Base-by-base conservation (phyloP, 2,797 vertebrate genomes). In the Sebastes variabilis region DNA sequence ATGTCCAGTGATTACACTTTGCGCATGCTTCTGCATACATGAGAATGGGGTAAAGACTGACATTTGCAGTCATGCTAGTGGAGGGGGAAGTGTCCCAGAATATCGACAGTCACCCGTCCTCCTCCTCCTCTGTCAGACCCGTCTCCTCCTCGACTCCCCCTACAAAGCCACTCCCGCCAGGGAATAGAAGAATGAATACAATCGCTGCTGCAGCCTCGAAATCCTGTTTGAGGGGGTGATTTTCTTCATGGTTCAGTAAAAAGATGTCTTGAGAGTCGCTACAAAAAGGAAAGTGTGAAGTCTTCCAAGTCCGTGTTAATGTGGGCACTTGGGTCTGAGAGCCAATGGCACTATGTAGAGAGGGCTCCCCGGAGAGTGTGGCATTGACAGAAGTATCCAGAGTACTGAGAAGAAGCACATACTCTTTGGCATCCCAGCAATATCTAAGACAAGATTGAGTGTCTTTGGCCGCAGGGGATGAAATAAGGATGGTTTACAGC, bases 241-340 rank as follows among this genome's bases (percentile, higher is more conserved):
- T 92, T 84, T 76, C 89, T 93, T 91, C 85, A 91, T 66, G 87
- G 82, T 85, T 92, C 73, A 88, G 86, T 78, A 49, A 76, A 86
- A 86, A 80, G 67, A 90, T 81, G 85, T 89, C 80, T 87, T 75
- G 68, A 87, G 81, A 85, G 30, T 82, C 2, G 8, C 61, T 66
- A 64, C 77, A 71, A 78, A 87, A 86, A 83, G 56, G 66, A 27
- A 83, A 89, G 85, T 77, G 72, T 80, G 86, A 88, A 89, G 84
- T 87, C 73, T 81, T 84, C 61, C 74, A 82, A 83, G 81, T 79
- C 54, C 62, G 75, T 85, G 79, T 88, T 91, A 87, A 90, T 83
- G 84, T 72, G 77, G 75, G 46, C 77, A 77, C 79, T 84, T 75
- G 77, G 75, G 80, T 82, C 80, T 71, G 14, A 84, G 61, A 82